Evolutionary conservation across 2,113 vertebrate species (phyloP), one percentile per base, ranked within the genome.

Genomic region (Corynorhinus townsendii): DNA sequence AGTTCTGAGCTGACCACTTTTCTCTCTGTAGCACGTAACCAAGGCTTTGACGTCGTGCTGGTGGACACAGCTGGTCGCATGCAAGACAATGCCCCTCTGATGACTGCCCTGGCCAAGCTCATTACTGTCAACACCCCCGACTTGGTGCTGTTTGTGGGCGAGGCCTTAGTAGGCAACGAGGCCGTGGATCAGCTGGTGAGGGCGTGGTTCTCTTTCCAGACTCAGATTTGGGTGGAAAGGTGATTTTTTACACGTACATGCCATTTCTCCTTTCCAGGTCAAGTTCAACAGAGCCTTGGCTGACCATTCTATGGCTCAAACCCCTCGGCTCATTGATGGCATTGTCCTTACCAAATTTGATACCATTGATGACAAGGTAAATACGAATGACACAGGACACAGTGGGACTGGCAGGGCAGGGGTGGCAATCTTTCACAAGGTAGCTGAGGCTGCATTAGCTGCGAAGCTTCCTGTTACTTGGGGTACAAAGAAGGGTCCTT

Each of bases 261-360:
- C 4, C 38, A 9, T 71, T 30, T 90, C n/a, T 26, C 76, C 92
- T 95, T 91, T 89, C n/a, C 96, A 99, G 99, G 99, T 99, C 35
- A 99, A 99, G 97, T 99, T 99, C 97, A 99, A 99, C 97, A 99
- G 99, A 98, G 99, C 99, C 20, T 97, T 99, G 98, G 99, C 99
- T 71, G 99, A 99, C 97, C 99, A 99, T 98, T 99, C 99, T 71
- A 99, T 99, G 99, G 98, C 99, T 47, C 99, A 99, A 73, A 99
- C 98, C 8, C 99, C 99, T 0, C 99, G 99, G 76, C 99, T 99
- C 93, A 99, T 99, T 1, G 99, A 99, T 7, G 99, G 99, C 81
- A 99, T 99, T 1, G 99, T 99, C 90, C 99, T 99, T 97, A 99
- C 99, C 75, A 99, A 99, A 97, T 99, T 99, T 1, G 99, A 99